Evolutionary conservation across 2,888 invertebrate genomes (phyloP).

Genomic region (Oxycera nigricornis): DNA sequence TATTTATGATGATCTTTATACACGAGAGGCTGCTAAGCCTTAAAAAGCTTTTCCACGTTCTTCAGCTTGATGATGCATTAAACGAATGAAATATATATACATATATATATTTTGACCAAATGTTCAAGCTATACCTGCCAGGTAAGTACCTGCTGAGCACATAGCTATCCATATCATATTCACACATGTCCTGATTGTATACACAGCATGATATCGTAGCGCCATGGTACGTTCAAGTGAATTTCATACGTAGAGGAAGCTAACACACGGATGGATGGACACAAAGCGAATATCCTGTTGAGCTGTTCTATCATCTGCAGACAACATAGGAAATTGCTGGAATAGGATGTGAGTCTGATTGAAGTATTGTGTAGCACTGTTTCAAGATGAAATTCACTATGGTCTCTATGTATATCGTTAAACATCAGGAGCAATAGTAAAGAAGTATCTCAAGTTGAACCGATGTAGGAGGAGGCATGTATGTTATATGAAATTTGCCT

Average conservation of each 20-base stretch:
- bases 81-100: not conserved
- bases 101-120: constrained; percentile 6
- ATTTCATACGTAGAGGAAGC: not conserved
- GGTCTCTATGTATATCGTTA: not conserved
- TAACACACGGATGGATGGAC: not conserved
- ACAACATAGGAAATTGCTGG: not conserved
- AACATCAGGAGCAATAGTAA: not conserved
- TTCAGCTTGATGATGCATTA: not conserved
- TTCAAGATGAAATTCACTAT: not conserved
- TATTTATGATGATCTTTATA: too few relatives aligned
- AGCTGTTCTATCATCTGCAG: not conserved
- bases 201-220: not conserved
- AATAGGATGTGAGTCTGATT: constrained; percentile 4
- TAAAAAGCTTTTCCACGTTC: not conserved
- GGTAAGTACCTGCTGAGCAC: not conserved
- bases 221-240: not conserved
- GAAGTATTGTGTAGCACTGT: not conserved
- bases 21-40: not conserved
- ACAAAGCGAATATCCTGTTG: constrained; percentile 12
- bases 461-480: not conserved
- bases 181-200: not conserved
- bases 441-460: not conserved
- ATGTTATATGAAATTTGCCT: not conserved
- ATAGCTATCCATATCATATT: not conserved
- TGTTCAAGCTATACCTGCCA: not conserved